These are phyloP conservation scores for Crotophaga sulcirostris DNA, from an alignment of 2,113 vertebrate species.

Conservation along the genomic window DNA sequence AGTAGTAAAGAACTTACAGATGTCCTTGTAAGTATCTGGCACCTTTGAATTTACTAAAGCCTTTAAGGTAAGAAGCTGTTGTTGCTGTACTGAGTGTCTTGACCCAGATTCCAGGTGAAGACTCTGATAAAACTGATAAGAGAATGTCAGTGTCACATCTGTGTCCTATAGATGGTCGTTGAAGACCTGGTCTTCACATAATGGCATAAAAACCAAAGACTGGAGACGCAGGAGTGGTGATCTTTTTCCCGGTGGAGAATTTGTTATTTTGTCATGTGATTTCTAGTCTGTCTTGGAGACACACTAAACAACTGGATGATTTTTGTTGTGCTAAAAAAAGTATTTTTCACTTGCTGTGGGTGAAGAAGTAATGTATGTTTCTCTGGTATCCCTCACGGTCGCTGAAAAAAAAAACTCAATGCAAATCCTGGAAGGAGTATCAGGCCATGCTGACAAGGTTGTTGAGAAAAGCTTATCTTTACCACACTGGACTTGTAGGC, in stretches of 20 bases:
- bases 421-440: neutral
- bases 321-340: neutral
- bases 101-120: neutral
- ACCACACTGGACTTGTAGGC: neutral
- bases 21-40: neutral
- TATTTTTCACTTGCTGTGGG: neutral
- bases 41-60: neutral
- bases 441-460: neutral
- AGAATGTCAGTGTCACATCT: neutral
- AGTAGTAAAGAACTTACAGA: neutral
- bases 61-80: neutral
- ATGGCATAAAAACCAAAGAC: neutral
- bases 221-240: neutral
- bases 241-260: neutral
- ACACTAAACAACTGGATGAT: neutral
- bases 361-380: neutral
- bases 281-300: neutral
- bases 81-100: neutral
- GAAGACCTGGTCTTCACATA: neutral
- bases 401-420: neutral
- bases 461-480: neutral
- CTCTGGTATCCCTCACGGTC: neutral
- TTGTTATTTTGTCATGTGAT: neutral
- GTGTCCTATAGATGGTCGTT: neutral
- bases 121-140: neutral